Percentiles rank a stretch among this genome's conserved stretches.
phyloP scores from a whole-genome alignment of 1,140 invertebrate genomes.

The Hyles euphorbiae region DNA sequence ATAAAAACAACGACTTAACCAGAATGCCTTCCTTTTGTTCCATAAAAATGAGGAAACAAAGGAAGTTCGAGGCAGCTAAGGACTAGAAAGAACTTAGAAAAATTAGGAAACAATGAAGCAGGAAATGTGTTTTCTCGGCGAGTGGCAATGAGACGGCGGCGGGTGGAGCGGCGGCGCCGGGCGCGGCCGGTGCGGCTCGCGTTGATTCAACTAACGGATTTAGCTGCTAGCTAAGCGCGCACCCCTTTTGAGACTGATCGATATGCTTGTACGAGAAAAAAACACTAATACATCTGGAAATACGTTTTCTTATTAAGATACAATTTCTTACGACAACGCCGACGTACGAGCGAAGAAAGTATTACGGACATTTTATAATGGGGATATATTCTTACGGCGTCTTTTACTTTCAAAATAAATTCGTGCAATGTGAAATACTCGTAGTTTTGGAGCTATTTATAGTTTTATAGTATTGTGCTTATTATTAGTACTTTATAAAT shows the following conservation, averaged over 20 bases:
- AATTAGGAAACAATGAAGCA: slow-evolving; percentile 55
- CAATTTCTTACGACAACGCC: not conserved
- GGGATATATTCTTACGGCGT: too few relatives aligned
- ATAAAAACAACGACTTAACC: slow-evolving; percentile 61
- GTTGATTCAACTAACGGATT: slow-evolving; percentile 16
- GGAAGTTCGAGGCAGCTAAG: slow-evolving; percentile 35
- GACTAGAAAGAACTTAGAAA: slow-evolving; percentile 43
- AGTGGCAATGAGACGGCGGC: slow-evolving; percentile 18
- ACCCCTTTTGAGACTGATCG: slow-evolving; percentile 22
- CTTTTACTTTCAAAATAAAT: too few relatives aligned
- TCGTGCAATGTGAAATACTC: too few relatives aligned
- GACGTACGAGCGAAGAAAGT: not conserved
- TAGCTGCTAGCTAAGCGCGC: slow-evolving; percentile 17
- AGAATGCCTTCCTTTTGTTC: slow-evolving; percentile 31
- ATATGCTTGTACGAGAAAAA: slow-evolving; percentile 18
- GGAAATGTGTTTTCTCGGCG: slow-evolving; percentile 40
- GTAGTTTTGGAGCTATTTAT: too few relatives aligned
- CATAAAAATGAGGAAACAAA: slow-evolving; percentile 53
- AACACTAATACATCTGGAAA: slow-evolving; percentile 15
- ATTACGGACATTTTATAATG: too few relatives aligned
- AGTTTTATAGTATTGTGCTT: too few relatives aligned
- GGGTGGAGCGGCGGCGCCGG: slow-evolving; percentile 9
- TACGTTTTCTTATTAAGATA: slow-evolving; percentile 8
- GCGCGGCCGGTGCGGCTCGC: slow-evolving; percentile 8
- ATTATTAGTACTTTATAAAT: too few relatives aligned